phyloP scores from a whole-genome alignment of 2,113 vertebrate species.

The Apodemus speciosus region DNA sequence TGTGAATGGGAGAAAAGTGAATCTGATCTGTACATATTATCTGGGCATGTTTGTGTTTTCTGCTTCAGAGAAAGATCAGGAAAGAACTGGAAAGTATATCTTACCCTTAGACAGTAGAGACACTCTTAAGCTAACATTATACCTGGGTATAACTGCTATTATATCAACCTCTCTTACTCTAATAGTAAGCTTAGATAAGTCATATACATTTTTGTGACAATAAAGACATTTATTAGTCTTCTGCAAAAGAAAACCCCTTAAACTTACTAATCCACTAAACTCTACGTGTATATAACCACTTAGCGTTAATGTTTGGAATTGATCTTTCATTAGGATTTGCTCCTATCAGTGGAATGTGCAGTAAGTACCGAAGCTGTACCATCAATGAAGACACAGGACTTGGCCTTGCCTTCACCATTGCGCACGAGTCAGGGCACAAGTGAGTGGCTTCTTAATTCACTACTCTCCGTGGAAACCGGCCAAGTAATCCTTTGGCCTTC shows the following conservation, averaged over 20 bases:
- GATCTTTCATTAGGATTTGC: constrained; percentile 91
- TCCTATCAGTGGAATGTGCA: constrained; percentile 99
- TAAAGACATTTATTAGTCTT: background rate
- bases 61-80: background rate
- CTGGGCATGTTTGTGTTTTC: background rate
- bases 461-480: background rate
- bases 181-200: background rate
- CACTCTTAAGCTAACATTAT: background rate
- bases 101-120: background rate
- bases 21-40: background rate
- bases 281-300: background rate
- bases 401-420: constrained; percentile 97
- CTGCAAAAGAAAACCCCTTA: background rate
- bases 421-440: constrained; percentile 99
- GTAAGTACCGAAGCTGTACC: constrained; percentile 97
- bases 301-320: constrained; percentile 55
- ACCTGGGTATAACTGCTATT: background rate
- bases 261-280: background rate
- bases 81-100: background rate
- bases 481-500: background rate
- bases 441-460: constrained; percentile 81
- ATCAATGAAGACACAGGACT: constrained; percentile 99
- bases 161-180: background rate
- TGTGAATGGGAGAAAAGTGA: background rate
- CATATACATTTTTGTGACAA: background rate